Base-by-base conservation (phyloP, 2,113 vertebrate genomes). In the Bos indicus region DNA sequence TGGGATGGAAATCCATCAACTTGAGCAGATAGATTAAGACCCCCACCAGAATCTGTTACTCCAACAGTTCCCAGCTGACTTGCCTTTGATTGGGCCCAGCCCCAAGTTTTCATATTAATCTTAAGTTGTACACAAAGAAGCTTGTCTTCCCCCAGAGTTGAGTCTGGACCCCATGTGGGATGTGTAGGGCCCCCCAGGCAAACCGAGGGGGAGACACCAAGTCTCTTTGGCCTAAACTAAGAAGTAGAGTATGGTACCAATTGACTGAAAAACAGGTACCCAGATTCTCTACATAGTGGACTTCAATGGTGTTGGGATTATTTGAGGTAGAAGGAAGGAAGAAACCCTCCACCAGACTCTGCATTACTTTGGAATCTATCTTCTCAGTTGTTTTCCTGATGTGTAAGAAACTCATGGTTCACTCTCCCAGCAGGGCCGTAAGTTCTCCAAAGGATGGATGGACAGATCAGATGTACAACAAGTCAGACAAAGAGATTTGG, bases 1-100 rank as follows among this genome's bases (percentile, higher is more conserved):
- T 86, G 91, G 52, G 13, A 33, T 94, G 97, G 95, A 95, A 96
- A 96, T 84, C 83, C 36, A 95, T 93, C 92, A 89, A n/a, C 82
- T 96, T 91, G 33, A 93, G 92, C 94, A 95, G 94, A 74, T 82
- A 92, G 91, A 97, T 94, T 77, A 92, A 98, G 96, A 94, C 90
- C 57, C 91, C 89, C 93, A 90, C 86, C 91, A 90, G 57, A 94
- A 56, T 93, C 96, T 81, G 59, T 97, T 94, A 91, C 94, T 95
- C 94, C 96, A 56, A 94, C 92, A 77, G 71, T 84, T 97, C 87
- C 91, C 93, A 95, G 94, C 93, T 93, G 96, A 97, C 40, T 59
- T 84, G 6, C 62, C 86, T 96, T 97, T 97, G 96, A 94, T 97
- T 97, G 89, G 87, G 54, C 96, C 64, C 84, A 81, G 89, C 94